Conservation (phyloP, 2,888 invertebrate genomes). For the Agrochola lychnidis region DNA sequence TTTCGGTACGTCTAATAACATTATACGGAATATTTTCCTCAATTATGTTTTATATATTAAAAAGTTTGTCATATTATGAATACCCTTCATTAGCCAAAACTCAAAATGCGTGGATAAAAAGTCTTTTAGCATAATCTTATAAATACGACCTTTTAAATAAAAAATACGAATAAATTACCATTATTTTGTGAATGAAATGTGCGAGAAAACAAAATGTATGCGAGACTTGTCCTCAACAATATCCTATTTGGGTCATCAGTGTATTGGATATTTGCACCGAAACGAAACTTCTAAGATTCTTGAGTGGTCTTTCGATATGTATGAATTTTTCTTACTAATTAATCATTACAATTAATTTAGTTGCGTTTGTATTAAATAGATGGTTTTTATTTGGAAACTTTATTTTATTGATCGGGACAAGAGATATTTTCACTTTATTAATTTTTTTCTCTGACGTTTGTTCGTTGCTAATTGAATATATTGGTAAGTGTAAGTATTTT, state of each 20-base stretch:
- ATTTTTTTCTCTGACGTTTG: no score
- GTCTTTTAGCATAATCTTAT: not conserved
- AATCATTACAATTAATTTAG: not conserved
- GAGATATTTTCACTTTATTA: not conserved
- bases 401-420: not conserved
- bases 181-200: conserved; percentile 58
- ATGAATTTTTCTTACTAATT: not conserved
- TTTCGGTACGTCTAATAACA: not conserved
- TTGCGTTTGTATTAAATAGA: not conserved
- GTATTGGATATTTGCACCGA: conserved; percentile 30
- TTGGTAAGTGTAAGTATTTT: not conserved
- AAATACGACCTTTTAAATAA: conserved; percentile 49
- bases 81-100: conserved; percentile 18
- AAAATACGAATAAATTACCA: conserved; percentile 56
- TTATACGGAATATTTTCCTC: conserved; percentile 7
- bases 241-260: conserved; percentile 58
- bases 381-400: not conserved
- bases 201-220: conserved; percentile 48
- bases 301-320: not conserved
- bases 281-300: conserved; percentile 22
- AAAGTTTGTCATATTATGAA: conserved; percentile 1
- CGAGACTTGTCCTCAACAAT: conserved; percentile 38
- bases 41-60: conserved; percentile 11
- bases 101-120: not conserved
- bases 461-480: not conserved